Conservation (phyloP, 2,797 vertebrate species). For the Acanthurus lineatus region DNA sequence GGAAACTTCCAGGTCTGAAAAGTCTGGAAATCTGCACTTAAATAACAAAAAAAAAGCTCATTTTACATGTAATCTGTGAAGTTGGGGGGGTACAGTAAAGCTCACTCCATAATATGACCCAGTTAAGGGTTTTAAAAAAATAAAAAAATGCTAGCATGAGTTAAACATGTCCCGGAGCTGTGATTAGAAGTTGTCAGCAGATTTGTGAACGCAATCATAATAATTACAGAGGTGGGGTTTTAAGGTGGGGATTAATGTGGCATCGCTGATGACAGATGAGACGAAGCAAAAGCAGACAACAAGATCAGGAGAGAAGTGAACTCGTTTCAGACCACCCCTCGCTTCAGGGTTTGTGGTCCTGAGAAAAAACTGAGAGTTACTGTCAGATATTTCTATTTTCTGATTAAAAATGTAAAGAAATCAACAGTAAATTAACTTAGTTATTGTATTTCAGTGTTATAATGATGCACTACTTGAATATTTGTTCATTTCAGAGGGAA, state of each 20-base stretch:
- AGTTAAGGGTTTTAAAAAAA: neutral
- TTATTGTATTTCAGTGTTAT: too few species aligned
- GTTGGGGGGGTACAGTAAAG: neutral
- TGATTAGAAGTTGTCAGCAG: slow-evolving; percentile 36
- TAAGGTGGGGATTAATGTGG: slow-evolving; percentile 9
- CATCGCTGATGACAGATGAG: slow-evolving; percentile 29
- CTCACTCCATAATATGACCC: neutral
- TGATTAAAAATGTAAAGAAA: too few species aligned
- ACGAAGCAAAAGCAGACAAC: neutral
- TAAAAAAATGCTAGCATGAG: neutral
- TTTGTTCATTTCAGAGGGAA: too few species aligned
- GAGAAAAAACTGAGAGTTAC: too few species aligned
- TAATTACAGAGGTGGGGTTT: slow-evolving; percentile 42
- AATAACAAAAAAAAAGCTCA: too few species aligned
- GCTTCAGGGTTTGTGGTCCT: too few species aligned
- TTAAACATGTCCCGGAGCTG: slow-evolving; percentile 19
- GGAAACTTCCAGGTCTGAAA: neutral
- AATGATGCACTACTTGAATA: too few species aligned
- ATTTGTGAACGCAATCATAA: slow-evolving; percentile 34
- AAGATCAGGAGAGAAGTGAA: neutral
- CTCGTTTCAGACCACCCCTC: too few species aligned
- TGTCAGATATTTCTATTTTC: too few species aligned
- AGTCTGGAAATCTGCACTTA: too few species aligned
- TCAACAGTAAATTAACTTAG: too few species aligned
- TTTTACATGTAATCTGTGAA: too few species aligned